phyloP scores from a whole-genome alignment of 2,888 invertebrate genomes.

The Geotrupes spiniger region DNA sequence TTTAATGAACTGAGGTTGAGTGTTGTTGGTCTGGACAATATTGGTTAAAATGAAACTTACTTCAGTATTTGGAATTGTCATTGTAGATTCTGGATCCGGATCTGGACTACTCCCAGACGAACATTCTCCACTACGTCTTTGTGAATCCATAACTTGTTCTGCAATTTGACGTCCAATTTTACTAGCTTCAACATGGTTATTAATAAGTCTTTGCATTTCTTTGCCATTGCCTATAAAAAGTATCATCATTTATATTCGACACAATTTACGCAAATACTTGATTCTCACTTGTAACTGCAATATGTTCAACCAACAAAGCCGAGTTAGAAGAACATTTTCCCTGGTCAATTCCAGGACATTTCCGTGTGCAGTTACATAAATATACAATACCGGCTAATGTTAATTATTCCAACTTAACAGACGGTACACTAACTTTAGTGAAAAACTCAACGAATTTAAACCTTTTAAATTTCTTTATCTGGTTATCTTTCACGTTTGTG shows the following conservation, averaged over 20 bases:
- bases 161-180: slow-evolving; percentile 84
- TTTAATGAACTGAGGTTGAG: too few relatives aligned
- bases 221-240: slow-evolving; percentile 52
- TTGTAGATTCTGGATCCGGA: slow-evolving; percentile 44
- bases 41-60: slow-evolving; percentile 11
- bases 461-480: too few relatives aligned
- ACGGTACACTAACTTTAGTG: too few relatives aligned
- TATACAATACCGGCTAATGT: too few relatives aligned
- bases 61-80: slow-evolving; percentile 40
- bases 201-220: slow-evolving; percentile 68
- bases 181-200: slow-evolving; percentile 76
- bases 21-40: too few relatives aligned
- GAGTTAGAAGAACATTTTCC: too few relatives aligned
- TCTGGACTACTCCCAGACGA: slow-evolving; percentile 53
- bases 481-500: too few relatives aligned
- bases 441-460: too few relatives aligned
- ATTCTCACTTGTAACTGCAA: neutral
- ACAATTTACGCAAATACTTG: neutral
- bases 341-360: too few relatives aligned
- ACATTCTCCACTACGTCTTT: slow-evolving; percentile 54
- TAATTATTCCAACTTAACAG: too few relatives aligned
- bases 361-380: too few relatives aligned
- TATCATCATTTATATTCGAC: slow-evolving; percentile 16
- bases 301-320: too few relatives aligned
- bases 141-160: slow-evolving; percentile 67